Conservation (phyloP, 2,113 vertebrate genomes). For the cattle (Bos taurus) region ARS-UCD2.0 NC_037352.1:28840501-28841000, state of each 20-base stretch:
- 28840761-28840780: not conserved
- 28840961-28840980: not conserved
- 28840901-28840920: not conserved
- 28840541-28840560: not conserved
- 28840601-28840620: not conserved
- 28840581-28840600: not conserved
- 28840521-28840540: not conserved
- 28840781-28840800: not conserved
- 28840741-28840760: not conserved
- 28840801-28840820: accelerated
- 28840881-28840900: too few species aligned
- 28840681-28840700: not conserved
- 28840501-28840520: not conserved
- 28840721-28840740: not conserved
- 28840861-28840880: not conserved
- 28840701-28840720: not conserved
- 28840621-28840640: not conserved
- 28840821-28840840: not conserved
- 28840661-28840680: not conserved
- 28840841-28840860: not conserved
- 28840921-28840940: not conserved
- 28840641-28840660: not conserved
- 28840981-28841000: too few species aligned
- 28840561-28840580: not conserved
- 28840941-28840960: not conserved